phyloP scores from a whole-genome alignment of 2,888 invertebrate genomes.

The Yponomeuta malinellus region DNA sequence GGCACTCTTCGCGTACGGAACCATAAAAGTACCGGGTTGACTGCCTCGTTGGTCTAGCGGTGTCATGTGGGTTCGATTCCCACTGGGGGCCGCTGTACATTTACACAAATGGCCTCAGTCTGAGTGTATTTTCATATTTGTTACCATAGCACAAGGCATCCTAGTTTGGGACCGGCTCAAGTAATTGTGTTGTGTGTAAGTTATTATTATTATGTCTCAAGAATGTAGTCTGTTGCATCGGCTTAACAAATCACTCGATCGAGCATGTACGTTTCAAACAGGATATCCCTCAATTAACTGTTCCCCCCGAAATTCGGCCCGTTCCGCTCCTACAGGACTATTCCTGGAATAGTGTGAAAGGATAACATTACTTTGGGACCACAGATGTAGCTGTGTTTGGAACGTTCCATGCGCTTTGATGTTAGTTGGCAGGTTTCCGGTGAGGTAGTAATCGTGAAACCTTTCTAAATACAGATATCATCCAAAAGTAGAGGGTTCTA shows the following conservation, averaged over 20 bases:
- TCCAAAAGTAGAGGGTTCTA: background rate
- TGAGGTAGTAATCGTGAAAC: background rate
- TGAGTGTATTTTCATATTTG: too few relatives aligned
- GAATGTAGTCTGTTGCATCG: background rate
- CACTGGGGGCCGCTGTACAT: too few relatives aligned
- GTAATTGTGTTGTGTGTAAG: too few relatives aligned
- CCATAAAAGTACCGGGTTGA: too few relatives aligned
- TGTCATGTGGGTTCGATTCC: too few relatives aligned
- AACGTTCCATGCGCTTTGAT: background rate
- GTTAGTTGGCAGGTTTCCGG: background rate
- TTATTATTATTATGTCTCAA: background rate
- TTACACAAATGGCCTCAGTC: too few relatives aligned
- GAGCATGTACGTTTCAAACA: background rate
- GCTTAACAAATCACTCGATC: background rate
- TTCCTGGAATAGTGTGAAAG: background rate
- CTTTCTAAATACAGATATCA: background rate
- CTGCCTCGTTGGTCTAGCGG: too few relatives aligned
- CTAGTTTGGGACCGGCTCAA: too few relatives aligned
- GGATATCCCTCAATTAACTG: background rate
- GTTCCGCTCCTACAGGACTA: background rate
- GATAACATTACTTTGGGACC: background rate
- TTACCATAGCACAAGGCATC: too few relatives aligned
- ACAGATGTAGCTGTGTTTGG: too few relatives aligned
- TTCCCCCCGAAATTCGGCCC: background rate
- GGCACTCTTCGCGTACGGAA: too few relatives aligned